Evolutionary conservation across 1,140 invertebrate species (phyloP), one percentile per base, ranked within the genome.

Genomic region (Calycopis cecrops): DNA sequence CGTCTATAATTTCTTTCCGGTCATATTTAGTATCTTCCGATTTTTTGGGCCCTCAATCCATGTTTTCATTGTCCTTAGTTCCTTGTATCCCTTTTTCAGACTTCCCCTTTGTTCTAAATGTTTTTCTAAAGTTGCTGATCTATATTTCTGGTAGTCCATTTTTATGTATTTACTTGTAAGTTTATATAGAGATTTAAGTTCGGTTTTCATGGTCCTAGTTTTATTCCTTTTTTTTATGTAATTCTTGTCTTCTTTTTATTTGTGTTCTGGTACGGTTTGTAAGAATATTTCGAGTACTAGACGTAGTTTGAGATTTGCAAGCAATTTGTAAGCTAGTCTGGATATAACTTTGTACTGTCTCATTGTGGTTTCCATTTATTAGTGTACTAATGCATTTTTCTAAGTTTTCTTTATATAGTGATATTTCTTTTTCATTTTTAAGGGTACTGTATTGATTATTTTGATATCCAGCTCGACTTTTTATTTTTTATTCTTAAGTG

Each of bases 141-240:
- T 38, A 38, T 38, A 4, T 38, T 38, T n/a, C 9, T 11, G 11
- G 11, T 38, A 47, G 18, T 47, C 14, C 2, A 4, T 47, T 47
- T 47, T 47, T 9, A 47, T 47, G 17, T 47, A 47, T 47, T 47
- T 47, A 47, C 1, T 17, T 47, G 17, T 47, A 6, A 47, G 10
- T 17, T 47, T 47, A 11, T 18, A 47, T 9, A 38, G 12, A 3
- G 37, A 2, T 38, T 38, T 38, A 38, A 38, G 37, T 8, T 4
- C 37, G 9, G 2, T 47, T 47, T 47, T 47, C 16, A 17, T 47
- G 0, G 44, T 1, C 16, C 14, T 1, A 18, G 16, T 18, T 47
- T 47, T 47, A 47, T 17, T 47, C 4, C 44, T 47, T 6, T 9
- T 18, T 47, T 11, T 47, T 10, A n/a, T 47, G 44, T 18, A 17